Evolutionary conservation across 2,888 invertebrate genomes (phyloP).

Genomic region (Pseudococcus viburni): DNA sequence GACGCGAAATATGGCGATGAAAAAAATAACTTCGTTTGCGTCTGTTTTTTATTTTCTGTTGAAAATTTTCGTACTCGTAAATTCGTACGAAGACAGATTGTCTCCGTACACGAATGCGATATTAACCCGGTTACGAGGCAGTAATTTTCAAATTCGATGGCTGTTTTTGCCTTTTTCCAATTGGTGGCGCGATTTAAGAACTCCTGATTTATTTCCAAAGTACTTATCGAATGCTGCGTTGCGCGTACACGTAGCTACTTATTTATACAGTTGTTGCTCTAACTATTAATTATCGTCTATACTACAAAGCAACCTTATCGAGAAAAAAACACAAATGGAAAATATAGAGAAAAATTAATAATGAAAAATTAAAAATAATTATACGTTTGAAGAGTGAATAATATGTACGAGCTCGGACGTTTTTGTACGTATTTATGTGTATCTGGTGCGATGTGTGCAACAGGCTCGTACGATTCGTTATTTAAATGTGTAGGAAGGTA

Average conservation of each 20-base stretch:
- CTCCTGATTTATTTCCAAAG: conserved; percentile 42
- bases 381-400: conserved; percentile 34
- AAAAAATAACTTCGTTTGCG: background rate
- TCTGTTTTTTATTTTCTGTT: background rate
- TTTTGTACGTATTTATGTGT: conserved; percentile 18
- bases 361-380: conserved; percentile 51
- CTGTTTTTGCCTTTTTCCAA: background rate
- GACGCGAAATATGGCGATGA: background rate
- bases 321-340: background rate
- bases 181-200: conserved; percentile 32
- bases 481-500: background rate
- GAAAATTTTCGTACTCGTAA: background rate
- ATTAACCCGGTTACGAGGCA: conserved; percentile 21
- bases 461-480: background rate
- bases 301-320: background rate
- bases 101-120: background rate
- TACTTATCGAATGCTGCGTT: background rate
- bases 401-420: background rate
- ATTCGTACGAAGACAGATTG: background rate
- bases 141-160: background rate
- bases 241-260: conserved; percentile 49
- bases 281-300: conserved; percentile 57
- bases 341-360: conserved; percentile 41
- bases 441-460: background rate
- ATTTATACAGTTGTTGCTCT: conserved; percentile 60